phyloP scores from a whole-genome alignment of 1,140 invertebrate species.

The Bombus waltoni region DNA sequence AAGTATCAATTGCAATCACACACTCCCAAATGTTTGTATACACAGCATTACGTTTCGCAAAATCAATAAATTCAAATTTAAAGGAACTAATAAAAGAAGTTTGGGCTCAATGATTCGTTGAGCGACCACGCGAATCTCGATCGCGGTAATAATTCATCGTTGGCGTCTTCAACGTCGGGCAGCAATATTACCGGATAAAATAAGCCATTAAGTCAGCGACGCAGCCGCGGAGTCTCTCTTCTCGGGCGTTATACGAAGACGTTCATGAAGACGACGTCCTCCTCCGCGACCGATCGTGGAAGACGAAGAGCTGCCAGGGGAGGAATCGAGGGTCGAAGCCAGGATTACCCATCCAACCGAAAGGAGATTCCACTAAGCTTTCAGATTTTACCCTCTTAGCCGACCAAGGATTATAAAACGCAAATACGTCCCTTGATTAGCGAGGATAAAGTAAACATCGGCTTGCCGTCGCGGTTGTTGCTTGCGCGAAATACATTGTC shows the following conservation, averaged over 20 bases:
- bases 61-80: neutral
- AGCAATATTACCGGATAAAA: slow-evolving; percentile 80
- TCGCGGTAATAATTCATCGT: slow-evolving; percentile 32
- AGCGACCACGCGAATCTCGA: slow-evolving; percentile 14
- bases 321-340: slow-evolving; percentile 68
- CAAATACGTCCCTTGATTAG: slow-evolving; percentile 83
- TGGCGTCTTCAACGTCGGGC: slow-evolving; percentile 39
- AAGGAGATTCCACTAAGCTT: slow-evolving; percentile 82
- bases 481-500: slow-evolving; percentile 55
- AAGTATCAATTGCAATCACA: neutral
- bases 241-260: slow-evolving; percentile 70
- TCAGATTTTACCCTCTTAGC: slow-evolving; percentile 81
- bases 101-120: slow-evolving; percentile 16
- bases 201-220: slow-evolving; percentile 79
- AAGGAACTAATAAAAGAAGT: neutral
- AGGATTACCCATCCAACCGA: slow-evolving; percentile 77
- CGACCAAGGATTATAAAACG: slow-evolving; percentile 82
- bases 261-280: slow-evolving; percentile 58
- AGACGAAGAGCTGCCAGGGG: slow-evolving; percentile 57
- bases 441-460: slow-evolving; percentile 79
- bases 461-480: slow-evolving; percentile 62
- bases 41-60: neutral
- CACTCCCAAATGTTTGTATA: neutral
- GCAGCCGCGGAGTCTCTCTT: slow-evolving; percentile 60
- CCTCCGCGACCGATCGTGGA: slow-evolving; percentile 48